These are phyloP conservation scores for Microctonus hyperodae DNA, from an alignment of 2,888 invertebrate species.

Conservation along the genomic window DNA sequence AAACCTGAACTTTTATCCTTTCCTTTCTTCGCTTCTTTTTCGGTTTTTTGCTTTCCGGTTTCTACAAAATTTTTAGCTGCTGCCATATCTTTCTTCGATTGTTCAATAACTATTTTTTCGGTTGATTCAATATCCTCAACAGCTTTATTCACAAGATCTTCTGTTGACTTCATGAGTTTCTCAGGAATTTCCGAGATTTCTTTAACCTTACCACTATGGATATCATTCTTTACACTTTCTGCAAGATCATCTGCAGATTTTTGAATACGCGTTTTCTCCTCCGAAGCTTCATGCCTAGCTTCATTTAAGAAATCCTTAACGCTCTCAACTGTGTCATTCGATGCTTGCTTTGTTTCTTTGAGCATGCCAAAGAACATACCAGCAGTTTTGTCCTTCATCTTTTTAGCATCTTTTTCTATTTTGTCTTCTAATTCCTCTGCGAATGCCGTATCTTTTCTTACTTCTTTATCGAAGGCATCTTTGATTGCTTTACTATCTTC, in stretches of 20 bases:
- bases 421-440: too few species aligned
- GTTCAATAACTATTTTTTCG: conserved; percentile 33
- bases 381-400: conserved; percentile 32
- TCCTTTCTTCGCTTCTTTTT: conserved; percentile 39
- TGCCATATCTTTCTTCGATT: conserved; percentile 60
- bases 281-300: conserved; percentile 42
- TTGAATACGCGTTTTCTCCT: conserved; percentile 44
- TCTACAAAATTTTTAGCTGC: conserved; percentile 41
- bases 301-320: conserved; percentile 35
- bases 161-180: conserved; percentile 19
- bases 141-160: conserved; percentile 35
- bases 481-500: conserved; percentile 29
- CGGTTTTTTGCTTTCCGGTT: conserved; percentile 32
- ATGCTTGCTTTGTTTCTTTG: conserved; percentile 31
- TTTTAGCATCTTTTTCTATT: conserved; percentile 34
- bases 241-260: conserved; percentile 40
- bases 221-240: conserved; percentile 32
- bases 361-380: conserved; percentile 37
- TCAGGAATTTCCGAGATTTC: too few species aligned
- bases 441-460: conserved; percentile 34
- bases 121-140: conserved; percentile 27
- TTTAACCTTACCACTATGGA: conserved; percentile 28
- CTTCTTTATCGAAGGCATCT: conserved; percentile 37
- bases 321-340: conserved; percentile 27
- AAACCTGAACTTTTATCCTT: conserved; percentile 43